phyloP scores from a whole-genome alignment of 2,888 invertebrate species.

The Lepidocyrtoides sp. region DNA sequence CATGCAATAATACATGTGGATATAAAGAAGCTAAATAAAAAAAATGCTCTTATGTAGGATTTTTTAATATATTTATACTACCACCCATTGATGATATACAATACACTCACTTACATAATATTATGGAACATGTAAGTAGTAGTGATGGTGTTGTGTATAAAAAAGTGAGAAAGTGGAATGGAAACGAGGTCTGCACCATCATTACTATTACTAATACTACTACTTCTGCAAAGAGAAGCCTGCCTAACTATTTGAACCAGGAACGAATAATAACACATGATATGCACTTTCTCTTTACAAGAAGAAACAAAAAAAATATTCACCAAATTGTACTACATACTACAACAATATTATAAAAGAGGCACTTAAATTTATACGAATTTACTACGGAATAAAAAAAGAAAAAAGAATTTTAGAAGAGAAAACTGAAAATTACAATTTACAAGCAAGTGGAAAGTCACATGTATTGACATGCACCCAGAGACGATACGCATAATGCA shows the following conservation, averaged over 20 bases:
- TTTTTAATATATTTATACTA: slow-evolving; percentile 1
- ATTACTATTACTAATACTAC: slow-evolving; percentile 11
- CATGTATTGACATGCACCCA: slow-evolving; percentile 8
- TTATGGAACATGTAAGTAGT: too few relatives aligned
- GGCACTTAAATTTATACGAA: not conserved
- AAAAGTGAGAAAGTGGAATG: slow-evolving; percentile 63
- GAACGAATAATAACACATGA: slow-evolving; percentile 14
- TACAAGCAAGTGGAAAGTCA: not conserved
- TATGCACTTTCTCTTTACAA: slow-evolving; percentile 11
- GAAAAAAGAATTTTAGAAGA: not conserved
- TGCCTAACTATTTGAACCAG: slow-evolving; percentile 28
- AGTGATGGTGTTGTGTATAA: not conserved
- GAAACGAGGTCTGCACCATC: slow-evolving; percentile 51
- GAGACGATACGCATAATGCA: slow-evolving; percentile 9
- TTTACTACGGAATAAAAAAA: not conserved
- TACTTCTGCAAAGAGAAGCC: not conserved
- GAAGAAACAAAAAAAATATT: slow-evolving; percentile 7
- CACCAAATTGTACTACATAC: not conserved
- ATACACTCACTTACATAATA: not conserved
- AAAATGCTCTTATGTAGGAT: slow-evolving; percentile 1
- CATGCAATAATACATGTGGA: not conserved
- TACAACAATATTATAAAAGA: not conserved
- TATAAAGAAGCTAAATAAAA: not conserved
- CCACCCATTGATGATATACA: slow-evolving; percentile 32
- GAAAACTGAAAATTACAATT: not conserved